Conservation (phyloP, 2,113 vertebrate genomes). For the Ophiodon elongatus region DNA sequence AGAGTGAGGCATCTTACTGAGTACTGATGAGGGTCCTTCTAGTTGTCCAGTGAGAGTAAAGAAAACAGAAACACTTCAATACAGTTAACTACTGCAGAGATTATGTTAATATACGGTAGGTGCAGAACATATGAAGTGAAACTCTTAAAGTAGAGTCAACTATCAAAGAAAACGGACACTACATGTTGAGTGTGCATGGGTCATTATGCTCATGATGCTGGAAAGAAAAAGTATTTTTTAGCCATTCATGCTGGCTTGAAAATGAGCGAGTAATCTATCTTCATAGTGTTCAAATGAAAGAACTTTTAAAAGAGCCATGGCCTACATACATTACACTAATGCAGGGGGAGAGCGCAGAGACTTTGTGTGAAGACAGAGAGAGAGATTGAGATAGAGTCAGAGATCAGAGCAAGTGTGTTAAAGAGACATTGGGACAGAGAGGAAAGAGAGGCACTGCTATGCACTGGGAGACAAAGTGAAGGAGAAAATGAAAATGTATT, state of each 20-base stretch:
- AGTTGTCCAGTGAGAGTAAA: slow-evolving; percentile 53
- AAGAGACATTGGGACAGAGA: slow-evolving; percentile 46
- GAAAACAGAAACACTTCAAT: slow-evolving; percentile 50
- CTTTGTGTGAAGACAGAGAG: slow-evolving; percentile 47
- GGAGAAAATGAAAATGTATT: slow-evolving; percentile 78
- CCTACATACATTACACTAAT: slow-evolving; percentile 69
- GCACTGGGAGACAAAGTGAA: slow-evolving; percentile 58
- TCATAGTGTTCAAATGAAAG: slow-evolving; percentile 65
- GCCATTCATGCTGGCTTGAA: slow-evolving; percentile 16
- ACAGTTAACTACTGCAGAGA: slow-evolving; percentile 56
- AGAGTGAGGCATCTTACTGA: slow-evolving; percentile 38
- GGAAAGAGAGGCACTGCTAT: slow-evolving; percentile 42
- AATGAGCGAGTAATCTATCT: slow-evolving; percentile 53
- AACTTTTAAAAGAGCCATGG: slow-evolving; percentile 70
- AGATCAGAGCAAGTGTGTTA: slow-evolving; percentile 59
- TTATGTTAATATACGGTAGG: neutral
- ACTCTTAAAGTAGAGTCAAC: neutral
- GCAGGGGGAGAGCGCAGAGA: slow-evolving; percentile 53
- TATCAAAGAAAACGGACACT: slow-evolving; percentile 16
- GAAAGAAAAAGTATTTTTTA: slow-evolving; percentile 33
- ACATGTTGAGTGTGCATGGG: slow-evolving; percentile 20
- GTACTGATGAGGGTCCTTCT: slow-evolving; percentile 64
- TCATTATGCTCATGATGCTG: slow-evolving; percentile 32
- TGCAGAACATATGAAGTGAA: slow-evolving; percentile 24
- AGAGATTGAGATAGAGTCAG: slow-evolving; percentile 39